Percentiles rank a stretch among this genome's conserved stretches.
Conservation (phyloP, 2,888 invertebrate genomes). For the Eumerus sabulonum region DNA sequence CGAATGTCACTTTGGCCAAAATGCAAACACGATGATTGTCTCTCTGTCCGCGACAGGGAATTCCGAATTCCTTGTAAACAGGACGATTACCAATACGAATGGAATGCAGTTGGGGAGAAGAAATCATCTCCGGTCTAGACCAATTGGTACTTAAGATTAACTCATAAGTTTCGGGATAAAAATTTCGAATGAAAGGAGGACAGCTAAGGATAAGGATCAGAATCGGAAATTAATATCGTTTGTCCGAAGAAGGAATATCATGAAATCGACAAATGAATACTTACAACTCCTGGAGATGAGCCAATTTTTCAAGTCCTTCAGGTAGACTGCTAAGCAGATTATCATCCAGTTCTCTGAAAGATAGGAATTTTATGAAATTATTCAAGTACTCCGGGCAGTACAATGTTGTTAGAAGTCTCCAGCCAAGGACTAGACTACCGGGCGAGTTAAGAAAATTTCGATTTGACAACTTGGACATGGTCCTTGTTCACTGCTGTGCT, state of each 20-base stretch:
- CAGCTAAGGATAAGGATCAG: no score
- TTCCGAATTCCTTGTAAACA: conserved; percentile 27
- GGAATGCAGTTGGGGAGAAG: not conserved
- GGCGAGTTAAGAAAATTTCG: not conserved
- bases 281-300: conserved; percentile 91
- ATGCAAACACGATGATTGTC: not conserved
- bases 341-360: conserved; percentile 87
- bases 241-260: not conserved
- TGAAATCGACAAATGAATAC: conserved; percentile 77
- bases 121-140: not conserved
- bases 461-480: not conserved
- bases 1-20: not conserved
- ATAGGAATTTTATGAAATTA: conserved; percentile 16
- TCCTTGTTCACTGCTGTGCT: conserved; percentile 3
- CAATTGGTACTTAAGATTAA: no score
- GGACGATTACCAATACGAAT: conserved; percentile 30
- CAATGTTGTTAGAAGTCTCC: no score
- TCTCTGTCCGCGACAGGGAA: conserved; percentile 5
- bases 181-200: no score
- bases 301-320: conserved; percentile 85
- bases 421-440: no score
- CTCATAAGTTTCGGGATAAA: no score
- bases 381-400: no score
- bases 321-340: conserved; percentile 88
- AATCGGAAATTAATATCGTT: no score